These are phyloP conservation scores for Spialia ferax DNA, from an alignment of 2,888 invertebrate species.

Conservation along the genomic window DNA sequence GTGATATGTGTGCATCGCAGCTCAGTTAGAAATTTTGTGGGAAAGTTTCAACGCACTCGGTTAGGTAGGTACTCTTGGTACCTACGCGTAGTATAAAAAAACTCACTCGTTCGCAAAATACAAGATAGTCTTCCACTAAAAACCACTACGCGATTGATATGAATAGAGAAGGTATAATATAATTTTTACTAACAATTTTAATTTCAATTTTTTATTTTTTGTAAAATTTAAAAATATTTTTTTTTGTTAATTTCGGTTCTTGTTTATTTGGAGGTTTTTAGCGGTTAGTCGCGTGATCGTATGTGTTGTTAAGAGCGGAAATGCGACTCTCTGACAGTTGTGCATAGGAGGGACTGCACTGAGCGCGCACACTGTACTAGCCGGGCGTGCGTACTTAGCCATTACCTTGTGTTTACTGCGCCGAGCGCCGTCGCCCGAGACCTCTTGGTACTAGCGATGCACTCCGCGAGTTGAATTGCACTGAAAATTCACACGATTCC, in stretches of 20 bases:
- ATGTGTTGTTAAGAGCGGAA: constrained; percentile 72
- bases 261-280: constrained; percentile 77
- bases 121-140: constrained; percentile 56
- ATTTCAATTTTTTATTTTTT: constrained; percentile 51
- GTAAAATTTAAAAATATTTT: constrained; percentile 70
- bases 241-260: constrained; percentile 56
- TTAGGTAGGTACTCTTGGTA: neutral
- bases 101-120: constrained; percentile 60
- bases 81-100: constrained; percentile 53
- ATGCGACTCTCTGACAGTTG: constrained; percentile 83
- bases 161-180: constrained; percentile 67
- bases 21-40: constrained; percentile 36
- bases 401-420: constrained; percentile 87
- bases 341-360: constrained; percentile 87
- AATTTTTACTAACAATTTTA: constrained; percentile 70
- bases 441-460: constrained; percentile 69
- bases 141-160: constrained; percentile 75
- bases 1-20: constrained; percentile 82
- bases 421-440: constrained; percentile 57
- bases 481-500: neutral
- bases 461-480: constrained; percentile 19
- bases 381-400: constrained; percentile 86
- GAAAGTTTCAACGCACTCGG: constrained; percentile 35
- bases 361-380: constrained; percentile 85
- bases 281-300: constrained; percentile 78